These are phyloP conservation scores for Cheilosia grossa DNA, from an alignment of 2,888 invertebrate species.

Conservation along the genomic window DNA sequence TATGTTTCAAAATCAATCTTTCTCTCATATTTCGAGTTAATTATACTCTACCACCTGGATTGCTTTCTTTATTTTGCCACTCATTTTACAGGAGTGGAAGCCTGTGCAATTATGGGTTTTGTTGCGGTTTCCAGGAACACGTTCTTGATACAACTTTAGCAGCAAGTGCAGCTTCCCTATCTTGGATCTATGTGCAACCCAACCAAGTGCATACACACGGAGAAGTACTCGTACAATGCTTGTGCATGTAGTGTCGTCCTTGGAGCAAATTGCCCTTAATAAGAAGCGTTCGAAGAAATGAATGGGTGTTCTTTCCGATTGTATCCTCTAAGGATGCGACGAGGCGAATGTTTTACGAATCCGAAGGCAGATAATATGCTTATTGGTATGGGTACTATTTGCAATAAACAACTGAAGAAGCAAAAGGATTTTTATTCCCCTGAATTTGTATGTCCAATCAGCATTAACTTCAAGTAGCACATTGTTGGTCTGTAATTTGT, in stretches of 20 bases:
- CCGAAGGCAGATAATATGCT: not conserved
- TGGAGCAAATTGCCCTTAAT: conserved; percentile 29
- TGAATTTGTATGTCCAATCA: not conserved
- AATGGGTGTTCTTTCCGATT: conserved; percentile 20
- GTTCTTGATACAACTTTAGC: not conserved
- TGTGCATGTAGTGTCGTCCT: conserved; percentile 6
- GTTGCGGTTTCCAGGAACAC: not conserved
- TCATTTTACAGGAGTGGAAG: not conserved
- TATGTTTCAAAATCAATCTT: too few species aligned
- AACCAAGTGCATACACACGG: conserved; percentile 1
- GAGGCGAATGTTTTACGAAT: not conserved
- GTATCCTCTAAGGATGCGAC: not conserved
- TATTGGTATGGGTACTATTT: not conserved
- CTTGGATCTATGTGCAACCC: conserved; percentile 13
- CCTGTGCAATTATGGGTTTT: not conserved
- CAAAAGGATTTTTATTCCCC: not conserved
- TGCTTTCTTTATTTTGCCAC: not conserved
- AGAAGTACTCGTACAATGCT: not conserved
- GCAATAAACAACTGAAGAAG: not conserved
- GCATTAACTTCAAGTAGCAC: not conserved
- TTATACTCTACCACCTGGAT: conserved; percentile 25
- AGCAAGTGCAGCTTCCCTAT: conserved; percentile 11
- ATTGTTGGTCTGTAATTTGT: not conserved
- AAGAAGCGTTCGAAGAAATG: conserved; percentile 12
- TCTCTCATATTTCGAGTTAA: conserved; percentile 38